These are phyloP conservation scores for Porphyrio hochstetteri DNA, from an alignment of 2,113 vertebrate genomes.

Conservation along the genomic window DNA sequence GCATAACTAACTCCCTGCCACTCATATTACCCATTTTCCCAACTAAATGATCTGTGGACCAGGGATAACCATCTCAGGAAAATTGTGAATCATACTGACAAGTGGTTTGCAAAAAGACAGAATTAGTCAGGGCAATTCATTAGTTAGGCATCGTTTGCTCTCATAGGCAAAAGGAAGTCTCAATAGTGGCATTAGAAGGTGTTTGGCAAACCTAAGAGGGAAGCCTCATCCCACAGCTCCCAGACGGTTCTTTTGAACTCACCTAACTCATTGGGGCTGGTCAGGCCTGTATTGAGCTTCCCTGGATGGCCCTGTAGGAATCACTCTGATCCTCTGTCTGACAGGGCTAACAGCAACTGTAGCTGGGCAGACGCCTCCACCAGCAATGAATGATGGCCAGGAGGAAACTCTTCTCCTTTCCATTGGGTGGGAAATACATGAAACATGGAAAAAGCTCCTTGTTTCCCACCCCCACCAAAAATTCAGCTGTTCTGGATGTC, in stretches of 20 bases:
- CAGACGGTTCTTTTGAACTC: neutral
- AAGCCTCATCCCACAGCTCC: neutral
- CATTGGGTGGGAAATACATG: neutral
- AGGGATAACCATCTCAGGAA: neutral
- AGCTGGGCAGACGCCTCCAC: neutral
- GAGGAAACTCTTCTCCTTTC: neutral
- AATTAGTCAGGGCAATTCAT: constrained; percentile 11
- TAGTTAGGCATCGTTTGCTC: neutral
- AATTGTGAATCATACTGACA: neutral
- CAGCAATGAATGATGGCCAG: neutral
- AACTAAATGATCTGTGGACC: neutral
- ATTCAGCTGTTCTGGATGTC: neutral
- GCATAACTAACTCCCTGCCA: neutral
- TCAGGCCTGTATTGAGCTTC: neutral
- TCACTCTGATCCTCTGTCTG: neutral
- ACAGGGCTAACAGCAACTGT: neutral
- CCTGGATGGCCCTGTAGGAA: neutral
- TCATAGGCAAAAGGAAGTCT: neutral
- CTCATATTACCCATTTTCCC: neutral
- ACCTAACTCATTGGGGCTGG: neutral
- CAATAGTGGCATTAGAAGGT: neutral
- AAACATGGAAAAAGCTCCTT: neutral
- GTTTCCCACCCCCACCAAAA: neutral
- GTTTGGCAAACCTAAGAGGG: neutral
- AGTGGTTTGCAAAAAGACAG: neutral